These are phyloP conservation scores for Recurvirostra avosetta DNA, from an alignment of 2,113 vertebrate species.

Conservation along the genomic window DNA sequence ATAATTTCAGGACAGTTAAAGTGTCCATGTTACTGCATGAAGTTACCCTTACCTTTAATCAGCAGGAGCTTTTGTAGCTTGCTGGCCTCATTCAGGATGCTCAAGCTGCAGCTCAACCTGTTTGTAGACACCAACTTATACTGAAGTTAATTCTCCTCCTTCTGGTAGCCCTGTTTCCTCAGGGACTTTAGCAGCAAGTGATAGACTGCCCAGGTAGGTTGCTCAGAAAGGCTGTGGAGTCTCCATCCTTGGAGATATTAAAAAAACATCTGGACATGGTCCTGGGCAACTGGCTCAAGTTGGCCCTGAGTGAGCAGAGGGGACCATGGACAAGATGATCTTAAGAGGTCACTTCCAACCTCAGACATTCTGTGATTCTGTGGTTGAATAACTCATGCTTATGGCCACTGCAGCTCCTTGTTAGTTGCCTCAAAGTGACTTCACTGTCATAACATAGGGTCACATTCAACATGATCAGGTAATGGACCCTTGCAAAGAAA, in stretches of 20 bases:
- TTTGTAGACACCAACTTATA: not conserved
- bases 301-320: not conserved
- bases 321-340: rapidly evolving
- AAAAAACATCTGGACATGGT: not conserved
- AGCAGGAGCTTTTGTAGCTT: not conserved
- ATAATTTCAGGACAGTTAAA: not conserved
- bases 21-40: no score
- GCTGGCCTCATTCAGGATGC: not conserved
- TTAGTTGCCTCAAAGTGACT: not conserved
- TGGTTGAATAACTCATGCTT: not conserved
- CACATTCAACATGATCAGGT: not conserved
- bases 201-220: not conserved
- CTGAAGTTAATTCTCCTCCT: not conserved
- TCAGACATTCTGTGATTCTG: not conserved
- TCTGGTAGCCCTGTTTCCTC: not conserved
- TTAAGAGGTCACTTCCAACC: not conserved
- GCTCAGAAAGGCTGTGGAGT: not conserved
- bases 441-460: not conserved
- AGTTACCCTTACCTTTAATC: not conserved
- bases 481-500: not conserved
- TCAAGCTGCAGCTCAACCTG: not conserved
- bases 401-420: not conserved
- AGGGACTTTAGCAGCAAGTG: not conserved
- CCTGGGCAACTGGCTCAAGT: not conserved
- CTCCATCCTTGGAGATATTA: not conserved